Percentiles rank a stretch among this genome's conserved stretches.
These are phyloP conservation scores for Sarcophaga caerulescens DNA, from an alignment of 2,888 invertebrate genomes.

Conservation along the genomic window DNA sequence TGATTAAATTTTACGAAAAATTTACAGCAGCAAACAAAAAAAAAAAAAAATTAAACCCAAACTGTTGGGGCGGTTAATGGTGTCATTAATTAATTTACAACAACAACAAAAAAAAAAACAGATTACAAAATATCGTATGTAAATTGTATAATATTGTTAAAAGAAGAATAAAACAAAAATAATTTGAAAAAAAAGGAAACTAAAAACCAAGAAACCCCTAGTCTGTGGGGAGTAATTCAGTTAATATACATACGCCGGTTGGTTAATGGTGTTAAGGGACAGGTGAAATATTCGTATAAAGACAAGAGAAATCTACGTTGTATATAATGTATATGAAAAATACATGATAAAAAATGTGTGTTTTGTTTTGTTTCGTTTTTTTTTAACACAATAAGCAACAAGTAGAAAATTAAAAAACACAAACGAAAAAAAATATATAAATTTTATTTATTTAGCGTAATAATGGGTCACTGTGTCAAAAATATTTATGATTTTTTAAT, in stretches of 20 bases:
- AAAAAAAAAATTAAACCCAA: background rate
- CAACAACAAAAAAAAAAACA: slow-evolving; percentile 27
- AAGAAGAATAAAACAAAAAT: background rate
- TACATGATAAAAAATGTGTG: slow-evolving; percentile 42
- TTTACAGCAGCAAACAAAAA: slow-evolving; percentile 1
- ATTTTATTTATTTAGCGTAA: slow-evolving; percentile 44
- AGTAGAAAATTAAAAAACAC: slow-evolving; percentile 22
- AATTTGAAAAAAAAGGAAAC: background rate
- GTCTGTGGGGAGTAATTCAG: background rate
- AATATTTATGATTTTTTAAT: slow-evolving; percentile 52
- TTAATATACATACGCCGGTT: background rate
- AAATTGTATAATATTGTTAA: slow-evolving; percentile 27
- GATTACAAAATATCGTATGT: background rate
- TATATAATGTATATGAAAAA: slow-evolving; percentile 4
- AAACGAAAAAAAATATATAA: slow-evolving; percentile 9
- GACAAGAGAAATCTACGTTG: background rate
- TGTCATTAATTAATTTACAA: slow-evolving; percentile 52
- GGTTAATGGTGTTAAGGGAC: background rate
- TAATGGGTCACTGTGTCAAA: slow-evolving; percentile 70
- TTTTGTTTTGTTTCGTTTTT: slow-evolving; percentile 37
- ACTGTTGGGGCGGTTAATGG: slow-evolving; percentile 11
- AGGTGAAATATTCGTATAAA: background rate
- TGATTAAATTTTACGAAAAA: slow-evolving; percentile 49
- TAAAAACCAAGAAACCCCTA: background rate
- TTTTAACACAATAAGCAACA: slow-evolving; percentile 29